Conservation (phyloP, 53 echinoderm and acorn worm genomes). For the Paracentrotus lividus region DNA sequence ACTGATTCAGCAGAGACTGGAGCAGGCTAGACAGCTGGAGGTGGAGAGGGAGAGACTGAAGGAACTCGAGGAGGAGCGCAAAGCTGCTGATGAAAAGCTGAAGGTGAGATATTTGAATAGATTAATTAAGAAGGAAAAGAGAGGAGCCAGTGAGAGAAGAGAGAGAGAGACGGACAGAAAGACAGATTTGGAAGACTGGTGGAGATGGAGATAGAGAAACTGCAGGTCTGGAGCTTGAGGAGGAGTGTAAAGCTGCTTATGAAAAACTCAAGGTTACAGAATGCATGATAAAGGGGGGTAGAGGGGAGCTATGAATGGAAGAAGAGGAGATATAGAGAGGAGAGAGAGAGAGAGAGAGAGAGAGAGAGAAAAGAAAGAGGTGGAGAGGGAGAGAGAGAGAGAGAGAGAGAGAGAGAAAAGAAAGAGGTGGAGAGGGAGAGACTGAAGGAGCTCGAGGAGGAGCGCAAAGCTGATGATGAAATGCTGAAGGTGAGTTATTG, state of each 20-base stretch:
- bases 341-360: background rate
- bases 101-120: conserved; percentile 63
- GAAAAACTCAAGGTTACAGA: conserved; percentile 68
- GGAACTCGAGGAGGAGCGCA: conserved; percentile 82
- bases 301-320: background rate
- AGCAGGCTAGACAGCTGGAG: conserved; percentile 82
- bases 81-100: conserved; percentile 84
- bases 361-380: background rate
- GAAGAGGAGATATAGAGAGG: background rate
- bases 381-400: background rate
- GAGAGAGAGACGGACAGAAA: background rate
- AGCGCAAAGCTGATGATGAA: background rate
- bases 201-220: background rate
- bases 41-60: conserved; percentile 77
- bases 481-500: background rate
- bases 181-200: too few species aligned
- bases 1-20: conserved; percentile 76
- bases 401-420: background rate
- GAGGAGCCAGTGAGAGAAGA: conserved; percentile 35
- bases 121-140: background rate
- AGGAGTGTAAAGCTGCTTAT: conserved; percentile 83
- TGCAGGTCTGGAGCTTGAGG: conserved; percentile 75
- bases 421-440: conserved; percentile 43
- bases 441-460: conserved; percentile 51
- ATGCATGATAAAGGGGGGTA: background rate